These are phyloP conservation scores for Anaspis maculata DNA, from an alignment of 2,888 invertebrate species.

Conservation along the genomic window DNA sequence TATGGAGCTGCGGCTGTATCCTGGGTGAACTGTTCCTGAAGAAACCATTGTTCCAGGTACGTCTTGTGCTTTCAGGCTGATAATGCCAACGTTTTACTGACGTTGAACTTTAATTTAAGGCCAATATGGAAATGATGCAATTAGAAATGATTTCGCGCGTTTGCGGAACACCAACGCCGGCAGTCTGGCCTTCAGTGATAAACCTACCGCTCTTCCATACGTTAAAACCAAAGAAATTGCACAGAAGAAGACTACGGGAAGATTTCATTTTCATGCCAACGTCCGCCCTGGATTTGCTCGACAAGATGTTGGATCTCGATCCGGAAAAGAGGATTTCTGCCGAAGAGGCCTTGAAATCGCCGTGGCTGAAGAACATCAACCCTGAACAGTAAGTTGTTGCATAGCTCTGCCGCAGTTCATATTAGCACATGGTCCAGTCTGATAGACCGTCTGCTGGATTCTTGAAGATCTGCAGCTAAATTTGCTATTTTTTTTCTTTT, in stretches of 20 bases:
- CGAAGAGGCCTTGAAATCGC: constrained; percentile 83
- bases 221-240: constrained; percentile 82
- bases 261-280: constrained; percentile 89
- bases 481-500: too few relatives aligned
- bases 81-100: neutral
- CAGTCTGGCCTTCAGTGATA: constrained; percentile 94
- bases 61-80: constrained; percentile 2
- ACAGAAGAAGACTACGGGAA: constrained; percentile 82
- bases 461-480: too few relatives aligned
- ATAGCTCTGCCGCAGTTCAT: too few relatives aligned
- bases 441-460: too few relatives aligned
- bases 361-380: constrained; percentile 87
- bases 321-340: constrained; percentile 90
- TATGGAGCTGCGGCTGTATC: constrained; percentile 99
- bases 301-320: constrained; percentile 93
- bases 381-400: constrained; percentile 77
- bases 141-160: constrained; percentile 87
- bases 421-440: too few relatives aligned
- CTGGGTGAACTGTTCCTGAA: constrained; percentile 94
- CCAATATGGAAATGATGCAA: constrained; percentile 86
- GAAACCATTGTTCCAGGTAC: constrained; percentile 90
- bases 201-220: constrained; percentile 87
- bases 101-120: constrained; percentile 46
- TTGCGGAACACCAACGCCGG: constrained; percentile 94
- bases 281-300: constrained; percentile 81